Evolutionary conservation across 1,140 invertebrate genomes (phyloP), one percentile per base, ranked within the genome.

Genomic region (Patella vulgata): DNA sequence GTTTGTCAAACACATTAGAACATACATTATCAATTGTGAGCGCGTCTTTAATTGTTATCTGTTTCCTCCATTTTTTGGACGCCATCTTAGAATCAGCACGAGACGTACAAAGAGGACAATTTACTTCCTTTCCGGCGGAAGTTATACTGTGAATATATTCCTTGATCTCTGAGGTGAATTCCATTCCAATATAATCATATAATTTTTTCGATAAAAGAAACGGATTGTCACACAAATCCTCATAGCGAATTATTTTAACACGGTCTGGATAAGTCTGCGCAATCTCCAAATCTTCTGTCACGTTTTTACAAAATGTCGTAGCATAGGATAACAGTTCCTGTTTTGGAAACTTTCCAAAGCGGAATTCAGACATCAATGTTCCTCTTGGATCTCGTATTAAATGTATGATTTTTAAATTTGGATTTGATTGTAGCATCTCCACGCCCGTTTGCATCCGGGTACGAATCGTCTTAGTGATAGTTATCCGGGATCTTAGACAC

Each of bases 361-460:
- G 27, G 21, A n/a, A 39, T 27, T 59, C 46, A 1, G 58, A 59
- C 17, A 28, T 2, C 9, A 59, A 21, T 0, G 58, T 59, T 1
- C 58, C 58, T 14, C 68, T 14, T 3, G 68, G 68, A 31, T 71
- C 68, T 11, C 68, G 64, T 1, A 67, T 19, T 19, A 71, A 59
- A 40, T 71, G 65, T 11, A 71, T 43, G 48, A 71, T 52, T 33
- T 66, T 63, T 27, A 63, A 50, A 17, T 42, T 11, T 19, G 31
- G 17, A 40, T 50, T 14, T 40, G 59, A 63, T 8, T 36, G 21
- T 28, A 70, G 14, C 17, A 70, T 52, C 0, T 12, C 6, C 0
- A 1, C 2, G 1, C 55, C 25, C 21, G 63, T 36, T 21, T 33
- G 17, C 59, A 67, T 56, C 28, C 11, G 31, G 21, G 47, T 33